phyloP scores from a whole-genome alignment of 2,797 vertebrate genomes.

The Spondyliosoma cantharus region DNA sequence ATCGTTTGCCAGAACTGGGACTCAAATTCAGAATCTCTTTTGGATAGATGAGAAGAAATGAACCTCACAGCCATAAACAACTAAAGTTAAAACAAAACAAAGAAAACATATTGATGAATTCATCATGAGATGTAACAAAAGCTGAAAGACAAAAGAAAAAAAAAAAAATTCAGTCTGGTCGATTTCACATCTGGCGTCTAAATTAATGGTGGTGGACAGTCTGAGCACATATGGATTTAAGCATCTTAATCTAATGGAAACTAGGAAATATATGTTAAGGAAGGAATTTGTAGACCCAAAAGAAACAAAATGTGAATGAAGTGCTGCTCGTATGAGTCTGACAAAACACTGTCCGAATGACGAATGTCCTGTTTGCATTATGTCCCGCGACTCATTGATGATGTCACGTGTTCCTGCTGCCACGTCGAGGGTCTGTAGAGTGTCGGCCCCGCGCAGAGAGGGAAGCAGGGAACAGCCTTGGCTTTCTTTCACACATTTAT shows the following conservation, averaged over 20 bases:
- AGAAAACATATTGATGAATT: not conserved
- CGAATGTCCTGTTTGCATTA: conserved; percentile 69
- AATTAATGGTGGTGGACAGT: not conserved
- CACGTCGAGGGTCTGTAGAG: conserved; percentile 54
- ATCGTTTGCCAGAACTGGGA: conserved; percentile 11
- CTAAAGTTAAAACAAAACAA: conserved; percentile 1
- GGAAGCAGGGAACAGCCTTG: conserved; percentile 18
- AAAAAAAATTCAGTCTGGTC: not conserved
- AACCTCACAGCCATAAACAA: not conserved
- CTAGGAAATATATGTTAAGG: not conserved
- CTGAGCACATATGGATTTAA: not conserved
- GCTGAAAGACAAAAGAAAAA: not conserved
- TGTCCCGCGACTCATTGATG: conserved; percentile 29
- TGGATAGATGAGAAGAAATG: not conserved
- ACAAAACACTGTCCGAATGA: conserved; percentile 71
- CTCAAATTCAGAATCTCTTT: conserved; percentile 9
- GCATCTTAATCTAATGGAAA: conserved; percentile 33
- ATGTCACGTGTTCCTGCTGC: conserved; percentile 59
- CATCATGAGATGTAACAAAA: not conserved
- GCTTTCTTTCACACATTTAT: conserved; percentile 54
- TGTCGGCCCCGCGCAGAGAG: conserved; percentile 35
- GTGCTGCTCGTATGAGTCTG: conserved; percentile 39
- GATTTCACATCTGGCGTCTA: conserved; percentile 36
- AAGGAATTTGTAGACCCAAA: not conserved
- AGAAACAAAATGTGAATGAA: conserved; percentile 49